phyloP scores from a whole-genome alignment of 2,113 vertebrate species.

The Willisornis vidua region DNA sequence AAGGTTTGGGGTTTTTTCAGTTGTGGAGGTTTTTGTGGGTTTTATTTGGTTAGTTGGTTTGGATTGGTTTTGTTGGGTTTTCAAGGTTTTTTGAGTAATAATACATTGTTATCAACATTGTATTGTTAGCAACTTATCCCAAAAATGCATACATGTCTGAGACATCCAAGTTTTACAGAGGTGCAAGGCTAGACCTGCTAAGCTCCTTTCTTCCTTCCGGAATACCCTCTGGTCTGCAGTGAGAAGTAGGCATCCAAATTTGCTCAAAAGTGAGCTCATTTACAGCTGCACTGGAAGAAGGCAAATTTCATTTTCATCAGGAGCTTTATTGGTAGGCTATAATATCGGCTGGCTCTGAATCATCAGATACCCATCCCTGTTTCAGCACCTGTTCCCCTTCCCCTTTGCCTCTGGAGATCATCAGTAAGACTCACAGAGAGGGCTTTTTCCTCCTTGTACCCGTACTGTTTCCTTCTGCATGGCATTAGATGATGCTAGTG shows the following conservation, averaged over 20 bases:
- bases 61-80: neutral
- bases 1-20: neutral
- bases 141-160: neutral
- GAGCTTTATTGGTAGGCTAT: neutral
- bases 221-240: neutral
- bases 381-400: neutral
- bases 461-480: fast-evolving
- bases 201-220: neutral
- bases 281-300: neutral
- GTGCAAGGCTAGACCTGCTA: neutral
- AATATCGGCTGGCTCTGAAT: neutral
- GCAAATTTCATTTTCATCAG: neutral
- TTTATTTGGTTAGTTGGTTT: fast-evolving
- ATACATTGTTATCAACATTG: neutral
- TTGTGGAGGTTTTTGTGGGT: neutral
- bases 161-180: neutral
- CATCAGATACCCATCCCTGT: neutral
- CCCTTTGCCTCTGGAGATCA: fast-evolving
- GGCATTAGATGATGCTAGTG: neutral
- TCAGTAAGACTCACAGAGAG: neutral
- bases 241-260: neutral
- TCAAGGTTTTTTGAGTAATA: neutral
- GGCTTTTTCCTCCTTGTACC: neutral
- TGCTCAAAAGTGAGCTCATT: neutral
- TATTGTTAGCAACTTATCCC: neutral